Base-by-base conservation (phyloP, 2,113 vertebrate genomes). In the Ophiodon elongatus region DNA sequence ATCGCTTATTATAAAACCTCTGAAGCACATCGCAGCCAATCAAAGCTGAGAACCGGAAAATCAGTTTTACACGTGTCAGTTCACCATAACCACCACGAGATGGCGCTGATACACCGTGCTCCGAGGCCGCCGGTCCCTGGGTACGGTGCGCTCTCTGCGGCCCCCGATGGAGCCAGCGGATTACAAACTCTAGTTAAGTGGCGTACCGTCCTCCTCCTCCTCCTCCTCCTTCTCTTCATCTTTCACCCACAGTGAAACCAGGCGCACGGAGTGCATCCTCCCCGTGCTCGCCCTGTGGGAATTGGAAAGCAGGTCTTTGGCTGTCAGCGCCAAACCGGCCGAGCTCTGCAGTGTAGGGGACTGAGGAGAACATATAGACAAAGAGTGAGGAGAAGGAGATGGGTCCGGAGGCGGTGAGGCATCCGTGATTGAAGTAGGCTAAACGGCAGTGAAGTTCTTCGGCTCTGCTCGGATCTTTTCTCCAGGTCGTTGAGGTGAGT, bases 161-260 rank as follows among this genome's bases (percentile, higher is more conserved):
- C 80, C 84, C 82, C 84, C 19, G 85, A 52, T 88, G 84, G 87
- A 92, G 86, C 85, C 85, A 85, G 82, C 76, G 89, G 88, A 92
- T 94, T 91, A 91, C 87, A 94, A 94, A 95, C 92, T 95, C 92
- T 79, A 80, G 91, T 91, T 89, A 94, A 94, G 90, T 90, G 89
- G 88, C 83, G 90, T 90, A 88, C 85, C 76, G 77, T 87, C 85
- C 86, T 65, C 68, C 25, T 39, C 47, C 52, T 57, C 60, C 80
- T 62, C 71, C 72, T 80, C 79, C 54, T 80, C 80, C 29, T 59
- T 39, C 73, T 63, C 71, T 57, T 80, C 80, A 82, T 88, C 89
- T 82, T 81, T 90, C 76, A 82, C 76, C 72, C 86, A 64, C 91
- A 94, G 93, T 89, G 60, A 84, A 92, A 29, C 84, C 89, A 88